Evolutionary conservation across 2,888 invertebrate species (phyloP), one percentile per base, ranked within the genome.

Genomic region (Drosophila mulleri): DNA sequence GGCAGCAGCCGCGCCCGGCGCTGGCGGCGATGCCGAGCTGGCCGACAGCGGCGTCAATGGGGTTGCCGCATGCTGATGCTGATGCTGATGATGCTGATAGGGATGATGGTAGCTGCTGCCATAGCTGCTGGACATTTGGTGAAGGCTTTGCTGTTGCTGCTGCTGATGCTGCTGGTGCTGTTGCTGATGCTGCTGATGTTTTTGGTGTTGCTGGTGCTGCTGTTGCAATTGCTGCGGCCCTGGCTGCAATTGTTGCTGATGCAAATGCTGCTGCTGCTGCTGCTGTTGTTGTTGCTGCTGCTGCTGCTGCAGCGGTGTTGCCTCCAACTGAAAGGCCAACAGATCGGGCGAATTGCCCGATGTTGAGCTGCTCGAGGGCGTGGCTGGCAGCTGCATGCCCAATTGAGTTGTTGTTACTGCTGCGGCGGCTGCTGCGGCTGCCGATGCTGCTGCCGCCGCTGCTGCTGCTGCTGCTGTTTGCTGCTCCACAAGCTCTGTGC

Each of bases 301-400:
- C 3, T 74, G 80, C 1, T 75, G 82, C 3, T 71, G 90, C 62
- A 71, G 50, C 26, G 72, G 64, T 8, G 78, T 35, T 18, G 64
- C 65, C 14, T 67, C 91, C 52, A 76, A 66, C 42, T 91, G 91
- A 64, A 87, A 91, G 60, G 78, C 70, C 44, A 91, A 47, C 26
- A 92, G 70, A 47, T 92, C 92, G n/a, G 92, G 92, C 4, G 92
- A 92, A 23, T 89, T 91, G 60, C 90, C 92, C n/a, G 92, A 85
- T n/a, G 90, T 80, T 14, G 90, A 82, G 67, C 85, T 90, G 74
- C 82, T 89, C 11, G 91, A 83, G 23, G 91, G 90, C 54, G 91
- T 80, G 12, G 82, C 83, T 3, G 90, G 84, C 50, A 89, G 48
- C 14, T 89, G 86, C 67, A 73, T 67, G 12, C 66, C 72, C 76